phyloP scores from a whole-genome alignment of 2,113 vertebrate species.

The Phalacrocorax brasilianus region DNA sequence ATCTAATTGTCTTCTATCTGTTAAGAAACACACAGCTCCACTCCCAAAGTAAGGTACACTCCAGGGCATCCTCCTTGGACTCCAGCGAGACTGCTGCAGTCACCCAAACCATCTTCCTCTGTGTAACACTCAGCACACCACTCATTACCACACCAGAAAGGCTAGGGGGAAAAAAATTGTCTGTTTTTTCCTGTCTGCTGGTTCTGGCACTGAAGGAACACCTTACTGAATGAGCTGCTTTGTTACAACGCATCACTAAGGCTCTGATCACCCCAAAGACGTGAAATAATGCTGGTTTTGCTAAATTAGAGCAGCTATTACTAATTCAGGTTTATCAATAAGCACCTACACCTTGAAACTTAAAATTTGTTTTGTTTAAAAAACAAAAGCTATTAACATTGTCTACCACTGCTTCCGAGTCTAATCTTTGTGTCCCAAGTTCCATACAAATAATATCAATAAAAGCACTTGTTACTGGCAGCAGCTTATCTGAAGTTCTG shows the following conservation, averaged over 20 bases:
- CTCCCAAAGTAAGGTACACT: background rate
- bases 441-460: background rate
- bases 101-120: background rate
- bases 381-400: background rate
- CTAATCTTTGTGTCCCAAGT: background rate
- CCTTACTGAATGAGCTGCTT: background rate
- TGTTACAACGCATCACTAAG: background rate
- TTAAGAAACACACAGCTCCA: background rate
- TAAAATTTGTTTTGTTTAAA: background rate
- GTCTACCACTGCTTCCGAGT: background rate
- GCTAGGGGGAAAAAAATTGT: no score
- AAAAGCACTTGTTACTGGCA: background rate
- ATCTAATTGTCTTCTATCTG: background rate
- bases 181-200: background rate
- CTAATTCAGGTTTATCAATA: background rate
- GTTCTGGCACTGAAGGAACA: background rate
- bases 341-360: background rate
- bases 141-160: background rate
- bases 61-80: background rate
- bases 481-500: background rate
- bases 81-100: background rate
- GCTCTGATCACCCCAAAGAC: background rate
- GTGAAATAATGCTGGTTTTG: background rate
- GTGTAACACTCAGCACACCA: background rate
- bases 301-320: background rate